phyloP scores from a whole-genome alignment of 2,888 invertebrate species.

The Deladenus siricidicola region DNA sequence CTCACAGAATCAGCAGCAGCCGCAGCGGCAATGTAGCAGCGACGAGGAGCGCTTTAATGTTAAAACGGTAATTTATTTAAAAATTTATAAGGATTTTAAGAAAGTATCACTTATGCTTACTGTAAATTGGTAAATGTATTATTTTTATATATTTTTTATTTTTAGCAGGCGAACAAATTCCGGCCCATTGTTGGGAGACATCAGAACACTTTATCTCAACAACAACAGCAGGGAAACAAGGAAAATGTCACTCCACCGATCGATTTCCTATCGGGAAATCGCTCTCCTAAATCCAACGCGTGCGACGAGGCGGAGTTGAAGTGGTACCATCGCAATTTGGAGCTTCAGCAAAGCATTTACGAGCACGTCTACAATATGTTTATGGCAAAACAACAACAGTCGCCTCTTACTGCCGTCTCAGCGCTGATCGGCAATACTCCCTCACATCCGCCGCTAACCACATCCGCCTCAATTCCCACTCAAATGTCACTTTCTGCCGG shows the following conservation, averaged over 20 bases:
- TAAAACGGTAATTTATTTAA: not conserved
- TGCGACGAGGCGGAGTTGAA: constrained; percentile 34
- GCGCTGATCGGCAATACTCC: no score
- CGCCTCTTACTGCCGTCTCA: not conserved
- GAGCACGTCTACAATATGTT: constrained; percentile 35
- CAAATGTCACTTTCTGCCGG: not conserved
- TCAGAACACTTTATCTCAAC: no score
- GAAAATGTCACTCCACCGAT: not conserved
- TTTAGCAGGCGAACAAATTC: not conserved
- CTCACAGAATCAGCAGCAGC: not conserved
- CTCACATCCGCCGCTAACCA: not conserved
- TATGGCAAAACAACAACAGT: constrained; percentile 19
- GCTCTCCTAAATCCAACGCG: constrained; percentile 4
- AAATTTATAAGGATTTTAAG: not conserved
- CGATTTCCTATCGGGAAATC: not conserved
- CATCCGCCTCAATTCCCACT: not conserved
- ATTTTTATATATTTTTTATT: not conserved
- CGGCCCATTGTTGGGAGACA: no score
- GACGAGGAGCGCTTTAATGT: not conserved
- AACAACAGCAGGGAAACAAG: not conserved
- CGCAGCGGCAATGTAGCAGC: not conserved
- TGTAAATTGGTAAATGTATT: no score
- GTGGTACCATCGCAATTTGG: constrained; percentile 32
- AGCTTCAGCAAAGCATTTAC: constrained; percentile 31
- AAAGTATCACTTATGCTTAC: no score